Conservation (phyloP, 2,888 invertebrate genomes). For the Matsumyia berberina region DNA sequence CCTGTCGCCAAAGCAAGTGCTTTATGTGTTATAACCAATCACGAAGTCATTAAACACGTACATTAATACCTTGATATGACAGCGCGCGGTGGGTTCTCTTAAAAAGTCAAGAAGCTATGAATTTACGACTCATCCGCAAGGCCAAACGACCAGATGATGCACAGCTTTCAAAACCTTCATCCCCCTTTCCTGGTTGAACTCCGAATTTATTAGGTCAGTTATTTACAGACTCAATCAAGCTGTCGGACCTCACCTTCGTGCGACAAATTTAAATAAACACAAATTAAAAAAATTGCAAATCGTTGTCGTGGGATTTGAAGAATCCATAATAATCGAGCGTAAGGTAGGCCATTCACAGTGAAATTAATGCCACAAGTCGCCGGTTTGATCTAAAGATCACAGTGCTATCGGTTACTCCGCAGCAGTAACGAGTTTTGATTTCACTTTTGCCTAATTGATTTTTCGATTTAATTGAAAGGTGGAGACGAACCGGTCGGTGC, state of each 20-base stretch:
- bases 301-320: background rate
- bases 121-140: background rate
- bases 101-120: background rate
- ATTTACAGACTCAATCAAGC: background rate
- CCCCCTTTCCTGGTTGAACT: background rate
- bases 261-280: background rate
- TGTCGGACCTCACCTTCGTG: background rate
- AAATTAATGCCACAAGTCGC: constrained; percentile 19
- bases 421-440: constrained; percentile 1
- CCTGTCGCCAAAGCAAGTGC: background rate
- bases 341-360: constrained; percentile 14
- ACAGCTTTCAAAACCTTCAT: background rate
- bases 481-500: constrained; percentile 94
- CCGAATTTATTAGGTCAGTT: background rate
- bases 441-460: constrained; percentile 48
- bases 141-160: background rate
- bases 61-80: background rate
- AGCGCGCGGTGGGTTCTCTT: background rate
- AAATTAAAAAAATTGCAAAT: background rate
- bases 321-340: background rate
- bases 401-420: constrained; percentile 18
- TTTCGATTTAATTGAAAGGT: constrained; percentile 84
- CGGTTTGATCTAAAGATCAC: constrained; percentile 6
- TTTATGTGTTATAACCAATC: background rate
- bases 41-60: background rate